Conservation (phyloP, 2,797 vertebrate genomes). For the Melanotaenia boesemani region DNA sequence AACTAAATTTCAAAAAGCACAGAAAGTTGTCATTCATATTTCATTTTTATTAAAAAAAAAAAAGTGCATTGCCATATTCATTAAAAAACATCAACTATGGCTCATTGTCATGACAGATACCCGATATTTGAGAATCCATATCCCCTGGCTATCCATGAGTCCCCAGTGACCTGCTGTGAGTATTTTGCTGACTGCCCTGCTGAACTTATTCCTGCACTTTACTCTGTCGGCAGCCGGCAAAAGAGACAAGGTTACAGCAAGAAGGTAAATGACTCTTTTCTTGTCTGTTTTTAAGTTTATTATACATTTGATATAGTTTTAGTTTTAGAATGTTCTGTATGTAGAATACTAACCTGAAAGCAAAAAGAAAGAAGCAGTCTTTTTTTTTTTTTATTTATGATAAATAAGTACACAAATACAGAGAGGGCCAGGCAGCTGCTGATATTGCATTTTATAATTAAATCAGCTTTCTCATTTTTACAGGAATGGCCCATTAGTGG, state of each 20-base stretch:
- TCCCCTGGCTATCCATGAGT: slow-evolving; percentile 95
- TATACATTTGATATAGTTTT: not conserved
- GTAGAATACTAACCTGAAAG: not conserved
- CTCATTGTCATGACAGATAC: slow-evolving; percentile 84
- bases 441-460: slow-evolving; percentile 10
- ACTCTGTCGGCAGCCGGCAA: slow-evolving; percentile 94
- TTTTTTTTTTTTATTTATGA: slow-evolving; percentile 1
- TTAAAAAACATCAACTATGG: not conserved
- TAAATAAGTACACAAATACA: slow-evolving; percentile 1
- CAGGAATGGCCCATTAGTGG: slow-evolving; percentile 98
- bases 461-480: slow-evolving; percentile 36
- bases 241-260: slow-evolving; percentile 99
- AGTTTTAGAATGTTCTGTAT: not conserved
- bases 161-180: slow-evolving; percentile 97
- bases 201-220: slow-evolving; percentile 97
- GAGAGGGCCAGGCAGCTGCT: not conserved
- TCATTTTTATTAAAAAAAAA: not conserved
- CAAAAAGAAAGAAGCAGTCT: not conserved
- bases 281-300: not conserved
- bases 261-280: slow-evolving; percentile 85
- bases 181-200: slow-evolving; percentile 97
- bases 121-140: slow-evolving; percentile 99
- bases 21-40: not conserved
- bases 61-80: not conserved
- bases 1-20: not conserved